Base-by-base conservation (phyloP, 2,797 vertebrate genomes). In the Phrynocephalus guinanensis region DNA sequence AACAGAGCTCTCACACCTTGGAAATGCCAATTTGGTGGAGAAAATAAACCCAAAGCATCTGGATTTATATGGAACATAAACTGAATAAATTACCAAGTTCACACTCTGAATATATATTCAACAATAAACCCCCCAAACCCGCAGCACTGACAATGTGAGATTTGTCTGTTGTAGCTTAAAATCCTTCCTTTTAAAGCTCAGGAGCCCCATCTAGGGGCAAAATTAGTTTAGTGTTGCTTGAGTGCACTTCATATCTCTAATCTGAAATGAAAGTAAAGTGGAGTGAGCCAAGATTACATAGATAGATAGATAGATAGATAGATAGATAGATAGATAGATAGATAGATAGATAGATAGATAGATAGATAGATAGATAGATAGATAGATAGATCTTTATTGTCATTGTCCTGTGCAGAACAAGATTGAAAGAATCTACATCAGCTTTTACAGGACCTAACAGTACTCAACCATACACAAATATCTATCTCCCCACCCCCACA, bases 11-110 rank as follows among this genome's bases (percentile, higher is more conserved):
- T 33, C 52, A 50, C 50, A 71, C 66, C 50, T 78, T 33, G 79
- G 44, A 70, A 77, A 63, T 78, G 20, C 38, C 63, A 50, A 6
- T 63, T 86, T 82, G 72, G 66, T 7, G 6, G 52, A 63, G n/a
- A 66, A 77, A 83, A 71, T 78, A 78, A 89, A 63, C 22, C 33
- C 20, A 28, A 30, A 81, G 44, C 71, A 76, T 78, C 44, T 85
- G 68, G 79, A 88, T 85, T 85, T 81, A n/a, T 75, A 22, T 44
- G 30, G 38, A 85, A 85, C 72, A 30, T 79, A 80, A 88, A 82
- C 67, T 9, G 3, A 56, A n/a, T 24, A 82, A 60, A 44, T 44
- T 70, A 82, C 66, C 26, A 86, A 50, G 33, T 28, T 6, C 20
- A 66, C 22, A 76, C 66, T 63, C 16, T 28, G 77, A 48, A 70